A percentile compares a stretch with the other conserved stretches of the same genome.
Conservation (phyloP, 1,140 invertebrate species). For the Ceratosolen solmsi region DNA sequence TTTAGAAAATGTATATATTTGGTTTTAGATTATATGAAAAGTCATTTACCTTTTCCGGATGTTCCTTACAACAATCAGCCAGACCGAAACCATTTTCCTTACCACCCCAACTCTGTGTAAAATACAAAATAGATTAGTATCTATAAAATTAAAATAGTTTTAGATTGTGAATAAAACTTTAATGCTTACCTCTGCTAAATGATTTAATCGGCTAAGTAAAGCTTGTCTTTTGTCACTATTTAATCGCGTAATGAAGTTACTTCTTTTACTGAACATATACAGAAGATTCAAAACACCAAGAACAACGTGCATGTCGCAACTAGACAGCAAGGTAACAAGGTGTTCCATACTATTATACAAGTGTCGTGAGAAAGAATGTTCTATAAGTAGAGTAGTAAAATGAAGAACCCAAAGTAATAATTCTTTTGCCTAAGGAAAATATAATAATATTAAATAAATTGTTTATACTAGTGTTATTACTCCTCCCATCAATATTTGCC, state of each 20-base stretch:
- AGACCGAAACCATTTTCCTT: conserved; percentile 92
- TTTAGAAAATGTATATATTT: too few relatives aligned
- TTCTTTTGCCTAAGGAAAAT: conserved; percentile 79
- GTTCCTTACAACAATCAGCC: conserved; percentile 85
- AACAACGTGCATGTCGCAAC: conserved; percentile 91
- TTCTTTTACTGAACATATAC: conserved; percentile 94
- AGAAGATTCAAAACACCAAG: conserved; percentile 89
- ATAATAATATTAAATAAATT: conserved; percentile 24
- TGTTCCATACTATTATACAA: conserved; percentile 95
- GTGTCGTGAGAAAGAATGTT: conserved; percentile 92
- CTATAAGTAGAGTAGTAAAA: conserved; percentile 90
- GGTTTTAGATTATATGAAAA: conserved; percentile 34
- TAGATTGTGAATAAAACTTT: neutral
- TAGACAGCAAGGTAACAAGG: conserved; percentile 85
- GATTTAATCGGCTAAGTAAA: conserved; percentile 83
- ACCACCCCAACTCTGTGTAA: conserved; percentile 85
- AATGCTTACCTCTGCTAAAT: conserved; percentile 85
- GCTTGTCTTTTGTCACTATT: conserved; percentile 83
- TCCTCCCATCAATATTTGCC: too few relatives aligned
- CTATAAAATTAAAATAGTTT: neutral
- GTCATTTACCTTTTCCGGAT: conserved; percentile 67
- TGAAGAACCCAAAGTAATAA: conserved; percentile 85
- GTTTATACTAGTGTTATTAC: neutral
- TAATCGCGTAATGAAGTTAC: conserved; percentile 90
- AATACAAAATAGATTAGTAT: conserved; percentile 29